Evolutionary conservation across 2,888 invertebrate genomes (phyloP).

Genomic region (Apodemia duryi): DNA sequence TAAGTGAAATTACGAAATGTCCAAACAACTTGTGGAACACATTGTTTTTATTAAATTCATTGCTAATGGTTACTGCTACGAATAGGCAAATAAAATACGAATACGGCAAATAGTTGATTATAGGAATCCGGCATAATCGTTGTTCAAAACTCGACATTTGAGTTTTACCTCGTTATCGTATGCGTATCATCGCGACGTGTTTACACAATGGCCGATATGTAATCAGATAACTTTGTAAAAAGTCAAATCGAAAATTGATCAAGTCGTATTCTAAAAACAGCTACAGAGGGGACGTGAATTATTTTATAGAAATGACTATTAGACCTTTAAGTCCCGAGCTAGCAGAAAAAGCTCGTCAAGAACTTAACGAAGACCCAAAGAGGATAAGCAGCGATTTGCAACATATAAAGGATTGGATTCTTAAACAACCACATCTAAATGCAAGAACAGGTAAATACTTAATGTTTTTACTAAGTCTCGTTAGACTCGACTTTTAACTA

Average conservation of each 20-base stretch:
- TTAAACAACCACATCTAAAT: slow-evolving; percentile 70
- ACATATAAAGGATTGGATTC: slow-evolving; percentile 72
- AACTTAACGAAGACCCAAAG: slow-evolving; percentile 71
- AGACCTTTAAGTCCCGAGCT: slow-evolving; percentile 41
- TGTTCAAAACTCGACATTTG: too few relatives aligned
- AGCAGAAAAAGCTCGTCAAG: slow-evolving; percentile 54
- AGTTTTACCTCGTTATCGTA: too few relatives aligned
- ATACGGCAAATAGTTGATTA: too few relatives aligned
- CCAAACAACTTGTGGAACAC: too few relatives aligned
- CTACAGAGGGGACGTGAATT: neutral
- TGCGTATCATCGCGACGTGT: too few relatives aligned
- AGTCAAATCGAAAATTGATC: neutral
- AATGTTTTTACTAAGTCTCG: slow-evolving; percentile 18
- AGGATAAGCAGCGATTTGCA: slow-evolving; percentile 59
- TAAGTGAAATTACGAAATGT: too few relatives aligned
- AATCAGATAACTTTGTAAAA: slow-evolving; percentile 22
- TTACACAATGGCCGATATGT: slow-evolving; percentile 46
- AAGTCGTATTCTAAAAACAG: neutral
- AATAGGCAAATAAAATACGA: too few relatives aligned
- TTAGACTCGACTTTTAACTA: too few relatives aligned
- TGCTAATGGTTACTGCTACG: too few relatives aligned
- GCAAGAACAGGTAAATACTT: slow-evolving; percentile 56
- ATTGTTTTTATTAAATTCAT: too few relatives aligned
- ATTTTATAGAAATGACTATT: slow-evolving; percentile 33
- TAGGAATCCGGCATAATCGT: too few relatives aligned